Percentiles rank a stretch among this genome's conserved stretches.
Conservation (phyloP, 2,797 vertebrate genomes). For the Acanthurus leucopareius region DNA sequence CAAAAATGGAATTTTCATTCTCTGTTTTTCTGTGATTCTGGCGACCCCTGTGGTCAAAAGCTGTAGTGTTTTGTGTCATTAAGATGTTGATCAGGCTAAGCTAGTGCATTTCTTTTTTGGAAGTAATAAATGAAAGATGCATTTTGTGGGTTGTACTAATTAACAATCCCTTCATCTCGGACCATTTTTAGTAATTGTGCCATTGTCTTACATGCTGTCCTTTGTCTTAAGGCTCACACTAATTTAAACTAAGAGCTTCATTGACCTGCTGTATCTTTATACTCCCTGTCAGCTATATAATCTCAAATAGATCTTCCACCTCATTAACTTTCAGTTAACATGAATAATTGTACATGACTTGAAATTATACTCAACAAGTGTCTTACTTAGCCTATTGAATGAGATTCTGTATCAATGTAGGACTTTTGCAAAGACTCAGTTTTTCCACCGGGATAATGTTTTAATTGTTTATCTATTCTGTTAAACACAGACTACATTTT, state of each 20-base stretch:
- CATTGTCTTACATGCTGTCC: conserved; percentile 22
- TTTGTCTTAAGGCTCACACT: conserved; percentile 47
- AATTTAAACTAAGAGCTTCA: conserved; percentile 49
- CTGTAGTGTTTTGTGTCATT: no score
- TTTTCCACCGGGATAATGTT: neutral
- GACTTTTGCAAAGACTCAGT: neutral
- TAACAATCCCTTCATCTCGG: conserved; percentile 11
- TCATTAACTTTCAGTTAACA: conserved; percentile 74
- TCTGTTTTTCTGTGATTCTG: no score
- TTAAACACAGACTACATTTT: neutral
- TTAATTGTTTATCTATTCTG: neutral
- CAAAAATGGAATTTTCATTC: no score
- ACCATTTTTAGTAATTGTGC: conserved; percentile 15
- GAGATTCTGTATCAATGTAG: conserved; percentile 3
- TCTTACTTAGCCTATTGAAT: neutral
- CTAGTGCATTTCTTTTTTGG: no score
- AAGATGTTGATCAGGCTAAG: no score
- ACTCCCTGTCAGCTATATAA: conserved; percentile 42
- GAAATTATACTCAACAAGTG: conserved; percentile 45
- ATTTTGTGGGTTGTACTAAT: no score
- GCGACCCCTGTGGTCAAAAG: no score
- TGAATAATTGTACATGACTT: conserved; percentile 61
- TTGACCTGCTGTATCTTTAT: conserved; percentile 36
- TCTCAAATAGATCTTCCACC: conserved; percentile 58
- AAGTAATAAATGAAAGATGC: no score